A percentile compares a stretch with the other conserved stretches of the same genome.
phyloP scores from a whole-genome alignment of 2,113 vertebrate species.

The Desmodus rotundus region DNA sequence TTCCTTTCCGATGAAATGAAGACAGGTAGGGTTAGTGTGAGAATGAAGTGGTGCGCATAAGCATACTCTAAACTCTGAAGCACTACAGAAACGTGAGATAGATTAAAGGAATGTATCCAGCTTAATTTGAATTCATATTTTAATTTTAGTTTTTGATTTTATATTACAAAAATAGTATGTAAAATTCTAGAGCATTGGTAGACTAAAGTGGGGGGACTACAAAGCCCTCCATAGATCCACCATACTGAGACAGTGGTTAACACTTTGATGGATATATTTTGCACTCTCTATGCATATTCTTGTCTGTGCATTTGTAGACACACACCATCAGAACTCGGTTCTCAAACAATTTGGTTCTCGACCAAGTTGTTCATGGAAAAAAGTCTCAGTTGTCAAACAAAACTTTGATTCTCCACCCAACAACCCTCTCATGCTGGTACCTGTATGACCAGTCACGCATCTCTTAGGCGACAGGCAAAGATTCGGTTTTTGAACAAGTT shows the following conservation, averaged over 20 bases:
- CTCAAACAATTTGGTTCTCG: too few species aligned
- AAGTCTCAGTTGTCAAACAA: too few species aligned
- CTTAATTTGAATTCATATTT: constrained; percentile 27
- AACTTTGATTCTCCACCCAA: too few species aligned
- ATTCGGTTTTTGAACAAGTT: too few species aligned
- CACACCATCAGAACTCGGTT: background rate
- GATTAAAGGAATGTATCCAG: background rate
- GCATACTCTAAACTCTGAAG: background rate
- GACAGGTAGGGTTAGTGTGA: background rate
- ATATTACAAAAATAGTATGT: background rate
- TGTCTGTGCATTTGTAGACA: background rate
- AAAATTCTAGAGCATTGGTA: constrained; percentile 14
- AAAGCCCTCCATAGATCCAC: background rate
- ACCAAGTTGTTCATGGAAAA: too few species aligned
- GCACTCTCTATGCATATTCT: background rate
- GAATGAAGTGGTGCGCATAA: background rate
- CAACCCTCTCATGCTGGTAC: too few species aligned
- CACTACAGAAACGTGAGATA: background rate
- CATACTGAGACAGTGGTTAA: background rate
- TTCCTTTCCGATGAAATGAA: background rate
- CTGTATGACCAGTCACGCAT: too few species aligned
- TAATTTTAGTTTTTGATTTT: background rate
- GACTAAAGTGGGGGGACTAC: background rate
- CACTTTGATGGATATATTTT: background rate
- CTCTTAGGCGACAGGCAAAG: too few species aligned